Evolutionary conservation across 2,797 vertebrate species (phyloP), one percentile per base, ranked within the genome.

Genomic region (Sebastes iracundus): DNA sequence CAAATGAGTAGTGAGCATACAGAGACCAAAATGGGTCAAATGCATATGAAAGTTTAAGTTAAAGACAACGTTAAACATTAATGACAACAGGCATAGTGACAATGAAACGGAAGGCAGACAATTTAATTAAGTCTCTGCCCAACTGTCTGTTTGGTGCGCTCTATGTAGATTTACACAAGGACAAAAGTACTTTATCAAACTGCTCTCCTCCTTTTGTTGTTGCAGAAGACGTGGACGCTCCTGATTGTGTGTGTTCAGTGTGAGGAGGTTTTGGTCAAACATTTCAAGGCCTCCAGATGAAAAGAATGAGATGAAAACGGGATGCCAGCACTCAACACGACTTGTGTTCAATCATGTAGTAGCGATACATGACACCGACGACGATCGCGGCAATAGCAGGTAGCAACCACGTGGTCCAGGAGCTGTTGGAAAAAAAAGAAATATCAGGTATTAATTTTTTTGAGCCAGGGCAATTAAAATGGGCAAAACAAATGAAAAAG

Each of bases 331-430:
- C 90, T 96, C 93, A 96, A 63, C 94, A 95, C 0, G 96, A 97
- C 89, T 93, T 98, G 90, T 96, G 96, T 67, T 98, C 97, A 33
- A 94, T 25, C 73, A 90, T 61, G 85, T 97, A 99, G 88, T 95
- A 98, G 63, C 97, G 97, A 90, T 98, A 99, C 93, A 98, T 90
- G 73, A 98, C 63, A 25, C 96, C 98, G 59, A 97, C 55, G 63
- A 96, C 87, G 58, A 90, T 65, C 0, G 96, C 97, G n/a, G 94
- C 96, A 0, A 97, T 3, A 22, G 96, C 90, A 70, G 97, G 97
- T 87, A 99, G 96, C 80, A 99, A 86, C 98, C 97, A 99, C 0
- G 92, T 96, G 0, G 94, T 92, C 98, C 97, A 99, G 71, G 95
- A 96, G 87, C 96, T 97, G 70, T 16, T 77, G 52, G 25, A 30